Evolutionary conservation across 2,888 invertebrate species (phyloP), one percentile per base, ranked within the genome.

Genomic region (Rhaphigaster nebulosa): DNA sequence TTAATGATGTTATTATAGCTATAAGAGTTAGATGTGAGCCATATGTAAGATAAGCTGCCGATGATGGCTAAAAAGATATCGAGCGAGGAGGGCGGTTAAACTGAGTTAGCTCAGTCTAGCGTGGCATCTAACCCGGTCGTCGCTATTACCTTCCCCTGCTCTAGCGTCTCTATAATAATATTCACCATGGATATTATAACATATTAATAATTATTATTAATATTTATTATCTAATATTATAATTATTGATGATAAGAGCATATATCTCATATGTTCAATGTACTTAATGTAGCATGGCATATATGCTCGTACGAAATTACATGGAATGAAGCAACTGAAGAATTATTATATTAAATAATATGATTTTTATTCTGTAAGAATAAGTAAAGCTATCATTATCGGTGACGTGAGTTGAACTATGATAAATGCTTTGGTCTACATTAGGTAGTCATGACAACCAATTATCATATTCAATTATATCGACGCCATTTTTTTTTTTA

Each of bases 31-130:
- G n/a, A 12, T 10, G 29, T 15, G 4, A 4, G 1, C 2, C 15
- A 23, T 76, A 84, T 45, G 41, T 84, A 96, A 96, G 95, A 96
- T 96, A 93, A 92, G 91, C 90, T 54, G 41, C 52, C 23, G 56
- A 91, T 80, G 29, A 0, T 18, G 26, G 34, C n/a, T 84, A 84
- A 84, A 84, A 84, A 50, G 45, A 41, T 84, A 84, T 84, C 84
- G 84, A 84, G 45, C 84, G 45, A 45, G 45, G 13, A 5, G 26
- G 15, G 38, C 26, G 84, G 45, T 15, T 84, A 41, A 84, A 84
- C n/a, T 84, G 84, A 84, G 84, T 84, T 84, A 84, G 84, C 13
- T 84, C 84, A 84, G 12, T 18, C 26, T 84, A 84, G 45, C 84
- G 84, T 84, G 84, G 45, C 15, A n/a, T 84, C 26, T 26, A 45